Evolutionary conservation across 30 jellyfish, hydroid and myxozoan species (phyloP).

Genomic region (Morbakka virulenta): DNA sequence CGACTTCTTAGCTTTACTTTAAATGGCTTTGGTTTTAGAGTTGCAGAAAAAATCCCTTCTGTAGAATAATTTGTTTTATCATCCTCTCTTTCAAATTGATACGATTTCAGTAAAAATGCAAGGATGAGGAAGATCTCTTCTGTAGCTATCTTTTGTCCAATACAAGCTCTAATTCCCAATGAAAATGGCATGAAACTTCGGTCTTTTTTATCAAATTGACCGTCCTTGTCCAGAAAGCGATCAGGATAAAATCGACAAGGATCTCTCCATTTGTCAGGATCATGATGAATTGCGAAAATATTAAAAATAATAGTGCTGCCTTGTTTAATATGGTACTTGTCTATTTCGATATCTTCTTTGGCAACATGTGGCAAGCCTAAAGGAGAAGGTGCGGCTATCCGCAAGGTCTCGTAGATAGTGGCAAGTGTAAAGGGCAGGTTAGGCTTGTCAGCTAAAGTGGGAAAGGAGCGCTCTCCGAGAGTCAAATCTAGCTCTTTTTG

Average conservation of each 20-base stretch:
- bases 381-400: slow-evolving; percentile 31
- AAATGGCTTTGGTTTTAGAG: slow-evolving; percentile 49
- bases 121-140: slow-evolving; percentile 18
- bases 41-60: slow-evolving; percentile 35
- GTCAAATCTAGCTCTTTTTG: slow-evolving; percentile 28
- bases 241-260: slow-evolving; percentile 25
- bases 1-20: slow-evolving; percentile 7
- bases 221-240: slow-evolving; percentile 28
- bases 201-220: not conserved
- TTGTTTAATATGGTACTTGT: slow-evolving; percentile 18
- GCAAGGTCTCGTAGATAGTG: slow-evolving; percentile 31
- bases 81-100: not conserved
- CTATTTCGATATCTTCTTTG: slow-evolving; percentile 18
- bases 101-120: not conserved
- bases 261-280: slow-evolving; percentile 2
- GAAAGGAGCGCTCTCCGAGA: not conserved
- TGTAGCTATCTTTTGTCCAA: slow-evolving; percentile 36
- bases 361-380: slow-evolving; percentile 32
- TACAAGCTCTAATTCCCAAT: slow-evolving; percentile 38
- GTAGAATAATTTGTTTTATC: slow-evolving; percentile 1
- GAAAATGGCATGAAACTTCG: slow-evolving; percentile 44
- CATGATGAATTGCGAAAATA: slow-evolving; percentile 40
- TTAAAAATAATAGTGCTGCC: slow-evolving; percentile 30
- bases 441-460: not conserved
- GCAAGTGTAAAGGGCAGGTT: slow-evolving; percentile 32